Base-by-base conservation (phyloP, 2,113 vertebrate species). In the Anarhynchus alexandrinus region DNA sequence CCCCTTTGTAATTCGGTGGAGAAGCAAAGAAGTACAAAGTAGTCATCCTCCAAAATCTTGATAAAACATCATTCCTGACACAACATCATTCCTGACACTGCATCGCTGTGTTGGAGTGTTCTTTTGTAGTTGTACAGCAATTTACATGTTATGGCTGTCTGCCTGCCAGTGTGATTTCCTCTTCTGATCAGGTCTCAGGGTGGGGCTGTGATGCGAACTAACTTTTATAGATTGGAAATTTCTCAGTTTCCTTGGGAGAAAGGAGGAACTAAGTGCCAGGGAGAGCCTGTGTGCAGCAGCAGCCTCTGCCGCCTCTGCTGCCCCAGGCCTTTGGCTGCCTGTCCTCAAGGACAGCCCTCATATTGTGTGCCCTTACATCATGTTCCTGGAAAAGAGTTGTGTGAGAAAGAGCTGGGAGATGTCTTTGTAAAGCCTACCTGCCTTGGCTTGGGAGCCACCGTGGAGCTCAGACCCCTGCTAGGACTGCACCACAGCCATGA, bases 111-210 rank as follows among this genome's bases (percentile, higher is more conserved):
- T 22, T 80, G 42, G 21, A 86, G 18, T 34, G 6, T 61, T 77
- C 70, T 59, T 21, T 29, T 64, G 7, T 9, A 38, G n/a, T 15
- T 73, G 8, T 57, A 2, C 58, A 74, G 45, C 15, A 64, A 34
- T 64, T 38, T 4, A 0, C 5, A 7, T 15, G 9, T 54, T 72
- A 38, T 1, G 1, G 4, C 43, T 64, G 32, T 12, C 27, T 83
- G 45, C 20, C 7, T 76, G 51, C 40, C 5, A 8, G 16, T 2
- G 2, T 54, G 16, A 42, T 77, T 88, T 82, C 49, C 25, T 55
- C 25, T 67, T 90, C 29, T 77, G 29, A 22, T 30, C 15, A 67
- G 54, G 38, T 70, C 4, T 40, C 12, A 42, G 20, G 12, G 20
- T 59, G 66, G 45, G 45, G 9, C 29, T 67, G 8, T 45, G 29